phyloP scores from a whole-genome alignment of 2,888 invertebrate species.

The Bombylius discolor region DNA sequence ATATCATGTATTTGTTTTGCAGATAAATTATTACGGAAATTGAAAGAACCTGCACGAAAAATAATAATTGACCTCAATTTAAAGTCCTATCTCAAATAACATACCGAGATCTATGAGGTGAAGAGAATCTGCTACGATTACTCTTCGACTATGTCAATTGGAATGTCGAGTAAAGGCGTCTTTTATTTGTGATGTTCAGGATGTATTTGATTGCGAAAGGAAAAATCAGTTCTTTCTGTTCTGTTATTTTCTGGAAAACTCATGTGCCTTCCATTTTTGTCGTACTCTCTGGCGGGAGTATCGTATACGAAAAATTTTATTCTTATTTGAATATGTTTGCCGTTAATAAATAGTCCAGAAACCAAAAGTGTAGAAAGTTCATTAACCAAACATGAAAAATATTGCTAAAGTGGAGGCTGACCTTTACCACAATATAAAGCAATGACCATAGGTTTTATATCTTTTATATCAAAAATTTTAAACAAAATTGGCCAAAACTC shows the following conservation, averaged over 20 bases:
- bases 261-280: background rate
- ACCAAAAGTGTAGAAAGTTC: too few relatives aligned
- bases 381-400: background rate
- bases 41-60: background rate
- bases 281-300: background rate
- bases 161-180: background rate
- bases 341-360: background rate
- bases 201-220: background rate
- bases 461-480: background rate
- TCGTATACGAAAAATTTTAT: background rate
- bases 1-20: too few relatives aligned
- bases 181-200: background rate
- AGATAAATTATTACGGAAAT: too few relatives aligned
- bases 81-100: too few relatives aligned
- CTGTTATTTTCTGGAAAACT: background rate
- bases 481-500: slow-evolving; percentile 3
- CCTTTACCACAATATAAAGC: background rate
- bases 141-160: background rate
- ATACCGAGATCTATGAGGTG: background rate
- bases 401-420: background rate
- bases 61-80: background rate
- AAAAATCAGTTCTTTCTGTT: background rate
- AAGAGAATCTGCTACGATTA: background rate
- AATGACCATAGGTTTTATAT: background rate
- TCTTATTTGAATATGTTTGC: background rate